Base-by-base conservation (phyloP, 2,888 invertebrate genomes). In the Lagria hirta region DNA sequence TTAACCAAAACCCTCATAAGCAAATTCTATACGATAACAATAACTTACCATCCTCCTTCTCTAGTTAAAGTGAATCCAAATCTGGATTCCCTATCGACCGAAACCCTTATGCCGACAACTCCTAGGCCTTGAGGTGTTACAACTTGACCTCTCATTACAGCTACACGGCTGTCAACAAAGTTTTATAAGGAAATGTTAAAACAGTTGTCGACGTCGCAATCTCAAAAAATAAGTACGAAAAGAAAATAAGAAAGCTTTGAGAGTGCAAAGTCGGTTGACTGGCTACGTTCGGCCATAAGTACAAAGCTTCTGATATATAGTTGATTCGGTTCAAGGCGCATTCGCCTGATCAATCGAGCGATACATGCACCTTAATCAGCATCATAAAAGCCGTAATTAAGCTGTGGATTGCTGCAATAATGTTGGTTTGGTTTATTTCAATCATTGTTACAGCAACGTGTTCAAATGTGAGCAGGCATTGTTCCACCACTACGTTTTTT, bases 61-160 rank as follows among this genome's bases (percentile, higher is more conserved):
- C 94, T 80, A 38, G 94, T 93, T 36, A 94, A 80, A 3, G 98
- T 98, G 77, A 96, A 96, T 58, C 98, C 98, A 75, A 96, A 93
- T 59, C 91, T 82, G 29, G 94, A 88, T 73, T 96, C 93, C 52
- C 85, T 82, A 75, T 93, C 92, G 62, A 98, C 94, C 51, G 93
- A 92, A 44, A 99, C 96, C 58, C 97, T 82, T 69, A 99, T 96
- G 68, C 98, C 98, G 70, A 94, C 88, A 75, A 99, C 88, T 57
- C 97, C 95, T 58, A 94, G 84, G 53, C 95, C 94, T 75, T 95
- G 94, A 47, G 88, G 86, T 49, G 93, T 89, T 58, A 95, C 84
- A 67, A 99, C 96, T 76, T 92, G 90, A 58, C 99, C 99, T 68
- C 98, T 84, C 83, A 99, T 94, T 72, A 99, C 97, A 66, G 98